Conservation (phyloP, 2,113 vertebrate genomes). For the Brachyistius frenatus region DNA sequence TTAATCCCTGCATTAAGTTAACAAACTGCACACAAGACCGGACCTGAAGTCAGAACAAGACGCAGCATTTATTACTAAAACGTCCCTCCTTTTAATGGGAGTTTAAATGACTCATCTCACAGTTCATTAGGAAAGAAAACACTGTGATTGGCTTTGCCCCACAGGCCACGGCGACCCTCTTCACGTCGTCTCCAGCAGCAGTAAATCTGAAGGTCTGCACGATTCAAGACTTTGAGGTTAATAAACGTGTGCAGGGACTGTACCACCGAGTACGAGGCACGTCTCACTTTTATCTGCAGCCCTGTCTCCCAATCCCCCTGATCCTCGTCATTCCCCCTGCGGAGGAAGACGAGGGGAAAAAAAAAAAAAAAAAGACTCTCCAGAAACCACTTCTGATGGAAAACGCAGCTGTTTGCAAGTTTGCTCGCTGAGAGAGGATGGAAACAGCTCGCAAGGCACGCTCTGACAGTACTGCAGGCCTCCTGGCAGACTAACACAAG, state of each 20-base stretch:
- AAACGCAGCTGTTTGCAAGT: constrained; percentile 91
- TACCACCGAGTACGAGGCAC: constrained; percentile 31
- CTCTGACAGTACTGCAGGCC: constrained; percentile 63
- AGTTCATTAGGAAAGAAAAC: constrained; percentile 59
- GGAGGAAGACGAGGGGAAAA: constrained; percentile 4
- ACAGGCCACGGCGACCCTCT: constrained; percentile 21
- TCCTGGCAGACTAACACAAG: constrained; percentile 62
- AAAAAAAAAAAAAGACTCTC: constrained; percentile 37
- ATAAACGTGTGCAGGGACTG: constrained; percentile 33
- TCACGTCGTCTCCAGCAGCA: constrained; percentile 9
- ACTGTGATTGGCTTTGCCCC: constrained; percentile 49
- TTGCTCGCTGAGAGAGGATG: constrained; percentile 85
- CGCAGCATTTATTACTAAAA: constrained; percentile 12
- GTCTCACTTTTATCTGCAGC: constrained; percentile 77
- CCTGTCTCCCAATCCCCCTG: constrained; percentile 8
- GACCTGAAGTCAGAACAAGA: constrained; percentile 36
- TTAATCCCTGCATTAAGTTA: constrained; percentile 28
- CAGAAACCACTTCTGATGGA: constrained; percentile 89
- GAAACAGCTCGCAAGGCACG: constrained; percentile 60
- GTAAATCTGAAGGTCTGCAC: constrained; percentile 27
- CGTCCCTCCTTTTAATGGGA: constrained; percentile 28
- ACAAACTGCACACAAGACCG: constrained; percentile 27
- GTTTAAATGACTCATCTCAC: constrained; percentile 61
- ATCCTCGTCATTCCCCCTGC: constrained; percentile 41
- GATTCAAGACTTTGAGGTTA: constrained; percentile 35